Conservation (phyloP, 1,140 invertebrate species). For the Pachypsylla venusta region DNA sequence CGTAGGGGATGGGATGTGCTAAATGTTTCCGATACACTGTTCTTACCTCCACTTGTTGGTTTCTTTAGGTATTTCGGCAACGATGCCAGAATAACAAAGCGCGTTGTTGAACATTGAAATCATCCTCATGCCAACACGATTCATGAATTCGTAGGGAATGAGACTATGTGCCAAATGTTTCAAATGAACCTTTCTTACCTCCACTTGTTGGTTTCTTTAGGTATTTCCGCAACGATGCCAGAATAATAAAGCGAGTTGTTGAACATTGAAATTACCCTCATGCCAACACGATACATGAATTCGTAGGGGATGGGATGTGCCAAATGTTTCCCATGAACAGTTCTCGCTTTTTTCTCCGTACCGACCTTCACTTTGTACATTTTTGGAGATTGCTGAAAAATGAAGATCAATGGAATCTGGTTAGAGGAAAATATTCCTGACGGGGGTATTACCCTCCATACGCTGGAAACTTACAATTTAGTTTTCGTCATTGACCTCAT, state of each 20-base stretch:
- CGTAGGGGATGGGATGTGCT: neutral
- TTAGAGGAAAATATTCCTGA: too few species aligned
- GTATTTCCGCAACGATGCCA: neutral
- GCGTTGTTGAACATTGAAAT: neutral
- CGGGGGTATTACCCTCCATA: too few species aligned
- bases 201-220: slow-evolving; percentile 7
- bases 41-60: slow-evolving; percentile 8
- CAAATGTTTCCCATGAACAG: neutral
- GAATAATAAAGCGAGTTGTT: neutral
- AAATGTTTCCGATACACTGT: too few species aligned
- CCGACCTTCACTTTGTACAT: neutral
- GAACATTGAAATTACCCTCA: neutral
- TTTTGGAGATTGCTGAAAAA: neutral
- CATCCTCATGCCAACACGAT: neutral
- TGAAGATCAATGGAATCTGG: too few species aligned
- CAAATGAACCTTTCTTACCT: neutral
- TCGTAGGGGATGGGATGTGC: neutral
- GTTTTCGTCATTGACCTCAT: too few species aligned
- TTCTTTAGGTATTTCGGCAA: neutral
- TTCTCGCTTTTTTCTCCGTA: neutral
- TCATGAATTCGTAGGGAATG: neutral
- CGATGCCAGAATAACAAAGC: neutral
- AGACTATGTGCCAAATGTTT: neutral
- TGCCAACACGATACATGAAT: neutral
- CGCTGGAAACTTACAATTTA: too few species aligned